Conservation (phyloP, 2,888 invertebrate genomes). For the Polydesmus complanatus region DNA sequence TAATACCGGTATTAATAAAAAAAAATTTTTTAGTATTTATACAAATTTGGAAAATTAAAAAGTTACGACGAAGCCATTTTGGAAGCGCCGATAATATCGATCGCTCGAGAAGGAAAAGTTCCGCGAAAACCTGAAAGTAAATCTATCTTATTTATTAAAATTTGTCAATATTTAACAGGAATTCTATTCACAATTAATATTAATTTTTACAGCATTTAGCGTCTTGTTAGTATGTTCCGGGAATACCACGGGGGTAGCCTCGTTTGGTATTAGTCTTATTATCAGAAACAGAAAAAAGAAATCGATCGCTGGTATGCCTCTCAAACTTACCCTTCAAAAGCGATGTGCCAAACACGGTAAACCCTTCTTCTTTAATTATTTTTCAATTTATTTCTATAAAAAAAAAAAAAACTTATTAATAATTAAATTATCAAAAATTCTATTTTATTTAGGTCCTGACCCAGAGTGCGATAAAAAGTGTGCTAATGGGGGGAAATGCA, state of each 20-base stretch:
- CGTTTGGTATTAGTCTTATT: constrained; percentile 70
- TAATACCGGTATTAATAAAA: no score
- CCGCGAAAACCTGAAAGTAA: constrained; percentile 73
- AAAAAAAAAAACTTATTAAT: neutral
- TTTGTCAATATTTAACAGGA: neutral
- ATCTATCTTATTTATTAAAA: constrained; percentile 13
- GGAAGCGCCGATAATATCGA: constrained; percentile 73
- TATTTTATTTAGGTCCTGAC: constrained; percentile 45
- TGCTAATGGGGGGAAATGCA: constrained; percentile 71
- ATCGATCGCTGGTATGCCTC: constrained; percentile 13
- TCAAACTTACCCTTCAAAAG: constrained; percentile 13
- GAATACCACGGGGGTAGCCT: constrained; percentile 72
- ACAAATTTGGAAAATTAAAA: constrained; percentile 71
- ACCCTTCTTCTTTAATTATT: neutral
- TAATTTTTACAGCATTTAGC: constrained; percentile 56
- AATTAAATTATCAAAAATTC: neutral
- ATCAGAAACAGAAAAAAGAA: constrained; percentile 45
- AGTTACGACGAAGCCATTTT: constrained; percentile 71
- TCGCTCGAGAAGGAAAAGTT: constrained; percentile 69
- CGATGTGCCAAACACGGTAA: constrained; percentile 13
- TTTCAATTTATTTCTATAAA: neutral
- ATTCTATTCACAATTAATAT: neutral
- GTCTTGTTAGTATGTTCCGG: constrained; percentile 74
- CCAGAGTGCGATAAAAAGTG: constrained; percentile 79
- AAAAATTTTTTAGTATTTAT: constrained; percentile 40